Evolutionary conservation across 2,888 invertebrate genomes (phyloP).

Genomic region (Lordiphosa andalusiaca): DNA sequence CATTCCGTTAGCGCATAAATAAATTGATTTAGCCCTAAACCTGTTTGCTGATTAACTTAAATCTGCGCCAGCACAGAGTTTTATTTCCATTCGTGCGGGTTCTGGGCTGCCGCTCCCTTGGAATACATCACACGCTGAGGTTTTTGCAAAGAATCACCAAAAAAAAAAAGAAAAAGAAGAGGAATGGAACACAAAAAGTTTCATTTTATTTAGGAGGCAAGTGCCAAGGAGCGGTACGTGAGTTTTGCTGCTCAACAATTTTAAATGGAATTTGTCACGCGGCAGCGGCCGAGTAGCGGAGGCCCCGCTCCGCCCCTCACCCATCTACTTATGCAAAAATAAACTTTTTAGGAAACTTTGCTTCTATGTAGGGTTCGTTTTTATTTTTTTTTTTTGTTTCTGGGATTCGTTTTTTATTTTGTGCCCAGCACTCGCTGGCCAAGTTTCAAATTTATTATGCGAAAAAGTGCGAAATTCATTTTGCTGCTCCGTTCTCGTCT

Average conservation of each 20-base stretch:
- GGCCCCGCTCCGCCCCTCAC: not conserved
- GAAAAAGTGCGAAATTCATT: slow-evolving; percentile 80
- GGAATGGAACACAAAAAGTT: slow-evolving; percentile 53
- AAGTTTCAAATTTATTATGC: slow-evolving; percentile 79
- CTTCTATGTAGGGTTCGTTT: slow-evolving; percentile 38
- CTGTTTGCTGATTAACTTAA: slow-evolving; percentile 75
- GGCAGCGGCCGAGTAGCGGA: slow-evolving; percentile 44
- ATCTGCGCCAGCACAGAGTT: slow-evolving; percentile 38
- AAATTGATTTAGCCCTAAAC: slow-evolving; percentile 67
- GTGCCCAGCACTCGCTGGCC: slow-evolving; percentile 40
- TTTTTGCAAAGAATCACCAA: slow-evolving; percentile 38
- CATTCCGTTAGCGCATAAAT: slow-evolving; percentile 45
- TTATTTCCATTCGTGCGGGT: slow-evolving; percentile 22
- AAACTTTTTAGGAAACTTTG: slow-evolving; percentile 73
- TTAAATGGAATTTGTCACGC: slow-evolving; percentile 77
- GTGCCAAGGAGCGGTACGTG: slow-evolving; percentile 50
- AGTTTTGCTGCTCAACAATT: slow-evolving; percentile 73
- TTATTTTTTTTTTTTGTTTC: slow-evolving; percentile 28
- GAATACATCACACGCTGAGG: slow-evolving; percentile 75
- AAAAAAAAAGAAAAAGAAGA: not conserved
- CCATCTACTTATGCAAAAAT: slow-evolving; percentile 65
- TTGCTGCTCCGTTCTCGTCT: slow-evolving; percentile 53
- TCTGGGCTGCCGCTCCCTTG: slow-evolving; percentile 22
- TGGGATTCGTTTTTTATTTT: slow-evolving; percentile 33
- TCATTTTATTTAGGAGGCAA: slow-evolving; percentile 66